Evolutionary conservation across 64 coral and sea anemone genomes (phyloP).

Genomic region (Catalaphyllia jardinei): DNA sequence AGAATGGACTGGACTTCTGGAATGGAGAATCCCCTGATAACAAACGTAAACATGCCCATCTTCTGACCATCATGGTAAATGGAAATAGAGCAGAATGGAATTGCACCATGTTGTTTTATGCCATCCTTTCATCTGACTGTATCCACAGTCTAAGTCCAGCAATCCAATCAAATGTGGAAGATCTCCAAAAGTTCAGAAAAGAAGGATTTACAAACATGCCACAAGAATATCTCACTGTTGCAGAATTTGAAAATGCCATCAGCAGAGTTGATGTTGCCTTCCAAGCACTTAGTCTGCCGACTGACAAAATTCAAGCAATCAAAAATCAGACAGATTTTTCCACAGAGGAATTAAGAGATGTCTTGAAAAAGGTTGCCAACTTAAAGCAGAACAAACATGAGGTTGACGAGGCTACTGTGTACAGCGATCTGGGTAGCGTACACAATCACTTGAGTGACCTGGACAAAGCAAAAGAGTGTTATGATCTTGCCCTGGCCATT

Average conservation of each 20-base stretch:
- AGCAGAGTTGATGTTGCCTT: conserved; percentile 14
- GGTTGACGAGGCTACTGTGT: too few species aligned
- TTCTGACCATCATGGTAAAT: conserved; percentile 1
- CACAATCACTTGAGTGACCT: neutral
- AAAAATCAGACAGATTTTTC: conserved; percentile 28
- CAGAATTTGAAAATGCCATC: conserved; percentile 4
- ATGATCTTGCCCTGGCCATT: neutral
- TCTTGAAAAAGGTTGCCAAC: too few species aligned
- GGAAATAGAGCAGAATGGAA: conserved; percentile 25
- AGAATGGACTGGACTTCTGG: conserved; percentile 32
- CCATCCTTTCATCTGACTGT: neutral
- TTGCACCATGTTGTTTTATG: conserved; percentile 7
- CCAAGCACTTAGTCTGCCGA: neutral
- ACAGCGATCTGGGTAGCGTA: too few species aligned
- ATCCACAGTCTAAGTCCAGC: too few species aligned
- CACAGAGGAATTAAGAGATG: neutral
- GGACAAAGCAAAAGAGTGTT: neutral
- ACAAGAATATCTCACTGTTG: too few species aligned
- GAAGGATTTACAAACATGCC: too few species aligned
- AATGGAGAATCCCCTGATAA: too few species aligned
- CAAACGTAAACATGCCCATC: too few species aligned
- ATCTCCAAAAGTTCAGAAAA: too few species aligned
- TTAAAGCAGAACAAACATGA: too few species aligned
- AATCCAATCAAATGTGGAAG: neutral
- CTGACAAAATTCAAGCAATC: neutral